Percentiles rank a stretch among this genome's conserved stretches.
Conservation (phyloP, 2,888 invertebrate species). For the Neuroscelio doddi region DNA sequence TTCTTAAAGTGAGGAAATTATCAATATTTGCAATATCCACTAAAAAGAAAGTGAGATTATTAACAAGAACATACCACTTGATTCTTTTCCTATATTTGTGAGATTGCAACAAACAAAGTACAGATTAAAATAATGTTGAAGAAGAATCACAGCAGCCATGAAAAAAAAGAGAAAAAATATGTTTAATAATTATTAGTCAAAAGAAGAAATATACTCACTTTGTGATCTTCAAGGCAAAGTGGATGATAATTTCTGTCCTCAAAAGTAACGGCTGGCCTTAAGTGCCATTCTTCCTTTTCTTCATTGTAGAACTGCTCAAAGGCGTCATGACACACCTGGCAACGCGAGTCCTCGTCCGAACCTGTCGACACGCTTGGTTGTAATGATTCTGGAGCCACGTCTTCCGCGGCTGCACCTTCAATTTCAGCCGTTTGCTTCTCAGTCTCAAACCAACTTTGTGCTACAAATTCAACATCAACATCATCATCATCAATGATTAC, state of each 20-base stretch:
- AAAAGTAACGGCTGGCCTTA: slow-evolving; percentile 85
- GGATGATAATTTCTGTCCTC: slow-evolving; percentile 90
- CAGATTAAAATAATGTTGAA: slow-evolving; percentile 10
- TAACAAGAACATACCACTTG: slow-evolving; percentile 46
- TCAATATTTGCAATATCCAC: too few relatives aligned
- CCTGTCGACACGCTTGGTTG: slow-evolving; percentile 83
- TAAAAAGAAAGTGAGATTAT: too few relatives aligned
- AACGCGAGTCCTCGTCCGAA: slow-evolving; percentile 79
- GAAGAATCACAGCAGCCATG: too few relatives aligned
- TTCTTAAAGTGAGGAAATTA: too few relatives aligned
- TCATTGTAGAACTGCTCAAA: slow-evolving; percentile 98
- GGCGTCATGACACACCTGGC: slow-evolving; percentile 92
- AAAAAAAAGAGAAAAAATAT: too few relatives aligned
- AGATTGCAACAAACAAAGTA: slow-evolving; percentile 33
- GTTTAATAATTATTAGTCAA: slow-evolving; percentile 1
- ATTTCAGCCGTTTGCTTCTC: slow-evolving; percentile 76
- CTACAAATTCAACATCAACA: neutral
- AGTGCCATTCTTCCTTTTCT: slow-evolving; percentile 98
- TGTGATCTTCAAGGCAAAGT: slow-evolving; percentile 89
- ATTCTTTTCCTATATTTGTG: slow-evolving; percentile 36
- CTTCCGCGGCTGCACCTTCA: slow-evolving; percentile 74
- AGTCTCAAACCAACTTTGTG: slow-evolving; percentile 89
- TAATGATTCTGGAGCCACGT: slow-evolving; percentile 76
- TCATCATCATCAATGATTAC: too few relatives aligned
- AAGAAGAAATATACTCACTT: slow-evolving; percentile 73